These are phyloP conservation scores for Ernsta delagoae DNA, from an alignment of 2,888 invertebrate species.

Conservation along the genomic window DNA sequence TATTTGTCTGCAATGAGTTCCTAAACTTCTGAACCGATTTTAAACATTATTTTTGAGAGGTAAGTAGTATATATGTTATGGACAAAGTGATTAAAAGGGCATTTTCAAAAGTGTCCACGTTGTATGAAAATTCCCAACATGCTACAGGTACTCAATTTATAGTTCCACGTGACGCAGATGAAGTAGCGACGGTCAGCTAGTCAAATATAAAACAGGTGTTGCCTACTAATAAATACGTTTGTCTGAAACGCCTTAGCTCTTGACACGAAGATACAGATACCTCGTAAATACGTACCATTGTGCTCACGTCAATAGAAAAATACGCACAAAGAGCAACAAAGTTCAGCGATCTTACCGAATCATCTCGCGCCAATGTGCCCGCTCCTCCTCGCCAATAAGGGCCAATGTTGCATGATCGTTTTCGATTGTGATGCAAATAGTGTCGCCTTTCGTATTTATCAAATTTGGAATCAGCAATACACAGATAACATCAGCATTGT, in stretches of 20 bases:
- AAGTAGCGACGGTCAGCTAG: no score
- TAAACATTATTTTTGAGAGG: no score
- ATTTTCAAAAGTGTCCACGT: no score
- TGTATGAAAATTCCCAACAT: no score
- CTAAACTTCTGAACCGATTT: no score
- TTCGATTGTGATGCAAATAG: constrained; percentile 28
- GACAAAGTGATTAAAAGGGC: no score
- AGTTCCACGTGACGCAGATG: no score
- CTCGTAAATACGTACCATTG: constrained; percentile 39
- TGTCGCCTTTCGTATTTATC: constrained; percentile 36
- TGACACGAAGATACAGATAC: constrained; percentile 35
- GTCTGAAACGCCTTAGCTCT: constrained; percentile 28
- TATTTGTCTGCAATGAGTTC: no score
- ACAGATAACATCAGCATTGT: constrained; percentile 27
- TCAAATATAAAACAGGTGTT: neutral
- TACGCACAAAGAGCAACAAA: constrained; percentile 39
- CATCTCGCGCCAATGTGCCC: constrained; percentile 25
- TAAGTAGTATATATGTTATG: no score
- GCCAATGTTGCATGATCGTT: constrained; percentile 25
- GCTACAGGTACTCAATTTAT: no score
- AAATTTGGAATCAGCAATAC: constrained; percentile 35
- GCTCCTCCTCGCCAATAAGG: constrained; percentile 24
- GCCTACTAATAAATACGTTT: constrained; percentile 3
- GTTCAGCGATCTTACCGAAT: constrained; percentile 14
- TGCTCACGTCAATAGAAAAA: constrained; percentile 38